Percentiles rank a stretch among this genome's conserved stretches.
These are phyloP conservation scores for Microtus obscurus DNA, from an alignment of 2,797 vertebrate genomes.

Conservation along the genomic window DNA sequence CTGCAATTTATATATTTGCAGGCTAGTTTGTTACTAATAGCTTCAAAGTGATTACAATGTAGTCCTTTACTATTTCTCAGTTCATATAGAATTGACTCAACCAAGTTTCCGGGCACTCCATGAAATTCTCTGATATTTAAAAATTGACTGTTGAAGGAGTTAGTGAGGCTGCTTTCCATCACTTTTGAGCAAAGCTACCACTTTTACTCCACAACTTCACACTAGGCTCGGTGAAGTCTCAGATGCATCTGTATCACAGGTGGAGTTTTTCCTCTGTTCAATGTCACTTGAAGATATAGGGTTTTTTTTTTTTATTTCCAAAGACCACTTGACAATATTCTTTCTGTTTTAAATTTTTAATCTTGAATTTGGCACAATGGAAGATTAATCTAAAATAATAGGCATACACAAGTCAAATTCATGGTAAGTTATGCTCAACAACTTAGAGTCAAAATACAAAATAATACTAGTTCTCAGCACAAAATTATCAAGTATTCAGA, in stretches of 20 bases:
- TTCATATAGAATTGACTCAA: not conserved
- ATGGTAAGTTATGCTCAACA: not conserved
- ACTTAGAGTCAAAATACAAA: not conserved
- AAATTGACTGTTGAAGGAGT: not conserved
- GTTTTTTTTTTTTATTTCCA: not conserved
- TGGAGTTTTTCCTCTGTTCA: not conserved
- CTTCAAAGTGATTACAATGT: not conserved
- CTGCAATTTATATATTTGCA: not conserved
- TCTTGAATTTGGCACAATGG: not conserved
- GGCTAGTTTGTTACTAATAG: not conserved
- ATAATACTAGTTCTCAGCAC: not conserved
- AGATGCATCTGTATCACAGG: not conserved
- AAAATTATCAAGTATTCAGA: not conserved
- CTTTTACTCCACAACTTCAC: not conserved
- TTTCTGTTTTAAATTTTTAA: not conserved
- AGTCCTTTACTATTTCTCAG: not conserved
- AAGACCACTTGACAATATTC: not conserved
- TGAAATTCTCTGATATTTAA: not conserved
- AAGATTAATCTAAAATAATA: not conserved
- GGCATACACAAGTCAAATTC: not conserved
- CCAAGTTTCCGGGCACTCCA: not conserved
- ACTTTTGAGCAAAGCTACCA: not conserved
- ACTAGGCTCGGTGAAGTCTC: not conserved
- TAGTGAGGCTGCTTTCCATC: not conserved
- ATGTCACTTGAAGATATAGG: not conserved